Evolutionary conservation across 2,888 invertebrate genomes (phyloP).

Genomic region (Patella ulyssiponensis): DNA sequence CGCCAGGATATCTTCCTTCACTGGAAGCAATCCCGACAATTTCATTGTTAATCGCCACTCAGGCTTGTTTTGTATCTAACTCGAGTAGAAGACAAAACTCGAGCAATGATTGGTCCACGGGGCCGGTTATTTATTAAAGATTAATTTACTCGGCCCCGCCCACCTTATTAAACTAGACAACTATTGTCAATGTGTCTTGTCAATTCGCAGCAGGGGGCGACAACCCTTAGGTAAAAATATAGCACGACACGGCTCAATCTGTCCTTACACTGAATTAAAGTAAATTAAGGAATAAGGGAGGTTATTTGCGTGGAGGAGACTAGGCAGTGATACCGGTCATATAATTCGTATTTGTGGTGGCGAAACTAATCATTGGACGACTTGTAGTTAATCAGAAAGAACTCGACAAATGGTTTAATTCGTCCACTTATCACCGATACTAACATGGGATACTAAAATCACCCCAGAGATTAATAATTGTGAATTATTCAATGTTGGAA

Average conservation of each 20-base stretch:
- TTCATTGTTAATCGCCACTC: neutral
- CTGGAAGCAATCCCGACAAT: neutral
- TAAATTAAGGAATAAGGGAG: slow-evolving; percentile 26
- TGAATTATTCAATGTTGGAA: too few species aligned
- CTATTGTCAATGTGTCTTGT: slow-evolving; percentile 33
- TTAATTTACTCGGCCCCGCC: slow-evolving; percentile 40
- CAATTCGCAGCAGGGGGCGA: slow-evolving; percentile 30
- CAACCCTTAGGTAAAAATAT: slow-evolving; percentile 29
- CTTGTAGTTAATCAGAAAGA: too few species aligned
- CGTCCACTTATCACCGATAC: too few species aligned
- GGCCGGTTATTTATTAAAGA: slow-evolving; percentile 35
- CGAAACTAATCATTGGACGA: too few species aligned
- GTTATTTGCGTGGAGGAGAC: neutral
- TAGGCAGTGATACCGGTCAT: too few species aligned
- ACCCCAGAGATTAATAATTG: too few species aligned
- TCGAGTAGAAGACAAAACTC: neutral
- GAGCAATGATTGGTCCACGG: slow-evolving; percentile 19
- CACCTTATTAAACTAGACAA: slow-evolving; percentile 35
- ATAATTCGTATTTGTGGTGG: too few species aligned
- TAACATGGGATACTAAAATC: too few species aligned
- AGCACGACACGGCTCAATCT: slow-evolving; percentile 30
- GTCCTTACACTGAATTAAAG: slow-evolving; percentile 35
- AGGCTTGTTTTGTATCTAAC: neutral
- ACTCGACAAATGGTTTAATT: too few species aligned
- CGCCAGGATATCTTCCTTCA: neutral